phyloP scores from a whole-genome alignment of 2,888 invertebrate species.

The Eupeodes luniger region DNA sequence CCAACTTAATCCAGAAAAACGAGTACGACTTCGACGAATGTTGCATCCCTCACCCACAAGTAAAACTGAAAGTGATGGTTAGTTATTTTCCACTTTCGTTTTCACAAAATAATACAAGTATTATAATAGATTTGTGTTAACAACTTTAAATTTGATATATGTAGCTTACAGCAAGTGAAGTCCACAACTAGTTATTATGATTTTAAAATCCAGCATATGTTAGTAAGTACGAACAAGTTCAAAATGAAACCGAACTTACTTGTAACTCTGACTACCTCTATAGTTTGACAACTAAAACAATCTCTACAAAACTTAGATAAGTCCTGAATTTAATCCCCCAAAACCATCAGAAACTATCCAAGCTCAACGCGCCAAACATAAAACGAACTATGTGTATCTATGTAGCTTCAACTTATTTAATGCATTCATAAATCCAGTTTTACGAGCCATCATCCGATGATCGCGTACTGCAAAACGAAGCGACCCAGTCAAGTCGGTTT shows the following conservation, averaged over 20 bases:
- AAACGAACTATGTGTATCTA: not conserved
- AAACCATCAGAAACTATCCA: not conserved
- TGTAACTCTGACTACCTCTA: slow-evolving; percentile 22
- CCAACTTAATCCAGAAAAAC: not conserved
- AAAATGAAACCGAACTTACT: slow-evolving; percentile 48
- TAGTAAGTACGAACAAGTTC: slow-evolving; percentile 12
- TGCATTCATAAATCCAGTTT: slow-evolving; percentile 5
- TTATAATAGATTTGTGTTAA: not conserved
- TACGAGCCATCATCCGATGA: not conserved
- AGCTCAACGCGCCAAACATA: not conserved
- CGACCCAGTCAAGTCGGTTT: slow-evolving; percentile 15
- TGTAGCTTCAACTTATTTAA: slow-evolving; percentile 3
- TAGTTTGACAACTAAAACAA: slow-evolving; percentile 49
- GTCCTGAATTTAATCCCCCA: slow-evolving; percentile 8
- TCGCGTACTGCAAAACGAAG: not conserved
- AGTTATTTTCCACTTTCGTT: slow-evolving; percentile 50
- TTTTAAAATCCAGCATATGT: not conserved
- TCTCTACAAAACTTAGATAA: slow-evolving; percentile 41
- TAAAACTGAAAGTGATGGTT: slow-evolving; percentile 45
- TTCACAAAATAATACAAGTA: slow-evolving; percentile 18
- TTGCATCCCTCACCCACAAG: not conserved
- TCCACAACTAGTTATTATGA: slow-evolving; percentile 1
- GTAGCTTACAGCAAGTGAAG: not conserved
- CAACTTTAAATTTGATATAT: not conserved
- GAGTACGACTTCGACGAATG: not conserved